Evolutionary conservation across 2,797 vertebrate genomes (phyloP), one percentile per base, ranked within the genome.

Genomic region (Thamnophis elegans): DNA sequence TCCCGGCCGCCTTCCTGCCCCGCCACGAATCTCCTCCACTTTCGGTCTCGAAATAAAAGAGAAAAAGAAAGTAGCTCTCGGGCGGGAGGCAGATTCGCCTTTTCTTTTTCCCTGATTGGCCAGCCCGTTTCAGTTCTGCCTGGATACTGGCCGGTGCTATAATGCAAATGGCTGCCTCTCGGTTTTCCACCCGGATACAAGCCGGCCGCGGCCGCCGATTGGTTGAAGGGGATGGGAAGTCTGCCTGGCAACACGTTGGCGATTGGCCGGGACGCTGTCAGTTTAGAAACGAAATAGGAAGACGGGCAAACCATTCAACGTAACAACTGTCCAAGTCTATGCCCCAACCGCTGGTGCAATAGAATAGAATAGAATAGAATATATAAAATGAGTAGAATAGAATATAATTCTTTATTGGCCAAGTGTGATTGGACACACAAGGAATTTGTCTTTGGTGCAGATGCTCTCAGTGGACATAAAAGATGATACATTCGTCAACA

Each of bases 211-310:
- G 0, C 25, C 10, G 1, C 11, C 8, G 54, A 87, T 90, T 36
- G 94, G 94, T 25, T 1, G 47, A 1, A 3, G 0, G 32, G 0
- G 1, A 0, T 8, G 1, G 25, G 90, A 94, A 96, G 65, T 95
- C 94, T 94, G 94, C 95, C 96, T 96, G 92, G 95, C 59, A 96
- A 95, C 95, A n/a, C 16, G 51, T 16, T 87, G 0, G 59, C 89
- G 91, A 94, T 95, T 96, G 95, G 95, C 1, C 12, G 32, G 11
- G 1, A 0, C 1, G 1, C 87, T 91, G 92, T 90, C 89, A 55
- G 86, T 88, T 91, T 82, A 6, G 92, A 56, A 56, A 86, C 58
- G 1, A 28, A 42, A 14, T 0, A 36, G 86, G 56, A 85, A 85
- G 87, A 82, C n/a, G 18, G 26, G 4, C 47, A 51, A 51, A 51